Evolutionary conservation across 2,113 vertebrate species (phyloP).

Genomic region (Struthidea cinerea): DNA sequence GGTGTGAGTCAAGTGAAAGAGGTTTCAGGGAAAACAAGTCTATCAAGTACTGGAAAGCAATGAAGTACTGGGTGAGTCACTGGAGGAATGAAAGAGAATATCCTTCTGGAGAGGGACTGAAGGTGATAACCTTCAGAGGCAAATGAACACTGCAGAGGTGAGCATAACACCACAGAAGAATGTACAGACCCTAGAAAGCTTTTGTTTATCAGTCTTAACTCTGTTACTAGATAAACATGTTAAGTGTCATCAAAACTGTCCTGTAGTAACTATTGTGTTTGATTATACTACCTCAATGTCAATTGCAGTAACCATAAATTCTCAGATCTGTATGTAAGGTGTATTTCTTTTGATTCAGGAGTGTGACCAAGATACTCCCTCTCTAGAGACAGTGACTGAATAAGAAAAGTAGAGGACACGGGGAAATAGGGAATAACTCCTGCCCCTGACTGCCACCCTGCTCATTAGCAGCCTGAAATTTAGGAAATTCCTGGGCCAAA

Average conservation of each 20-base stretch:
- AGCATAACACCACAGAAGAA: background rate
- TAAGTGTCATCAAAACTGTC: background rate
- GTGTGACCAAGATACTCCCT: background rate
- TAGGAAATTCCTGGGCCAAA: background rate
- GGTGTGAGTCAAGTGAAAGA: background rate
- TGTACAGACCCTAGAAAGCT: background rate
- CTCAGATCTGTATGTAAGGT: background rate
- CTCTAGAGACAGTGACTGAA: background rate
- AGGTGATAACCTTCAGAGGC: background rate
- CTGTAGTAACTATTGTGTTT: background rate
- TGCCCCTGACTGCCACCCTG: background rate
- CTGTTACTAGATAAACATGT: background rate
- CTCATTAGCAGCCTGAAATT: background rate
- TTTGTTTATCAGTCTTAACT: background rate
- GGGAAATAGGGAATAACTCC: background rate
- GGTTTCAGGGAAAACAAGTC: background rate
- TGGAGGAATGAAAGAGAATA: background rate
- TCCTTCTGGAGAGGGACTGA: background rate
- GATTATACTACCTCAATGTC: background rate
- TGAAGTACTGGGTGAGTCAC: background rate
- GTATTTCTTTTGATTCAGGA: background rate
- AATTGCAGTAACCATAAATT: background rate
- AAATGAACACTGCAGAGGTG: background rate
- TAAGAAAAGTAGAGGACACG: background rate
- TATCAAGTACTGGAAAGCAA: background rate